Base-by-base conservation (phyloP, 2,113 vertebrate species). In the Rhea pennata region DNA sequence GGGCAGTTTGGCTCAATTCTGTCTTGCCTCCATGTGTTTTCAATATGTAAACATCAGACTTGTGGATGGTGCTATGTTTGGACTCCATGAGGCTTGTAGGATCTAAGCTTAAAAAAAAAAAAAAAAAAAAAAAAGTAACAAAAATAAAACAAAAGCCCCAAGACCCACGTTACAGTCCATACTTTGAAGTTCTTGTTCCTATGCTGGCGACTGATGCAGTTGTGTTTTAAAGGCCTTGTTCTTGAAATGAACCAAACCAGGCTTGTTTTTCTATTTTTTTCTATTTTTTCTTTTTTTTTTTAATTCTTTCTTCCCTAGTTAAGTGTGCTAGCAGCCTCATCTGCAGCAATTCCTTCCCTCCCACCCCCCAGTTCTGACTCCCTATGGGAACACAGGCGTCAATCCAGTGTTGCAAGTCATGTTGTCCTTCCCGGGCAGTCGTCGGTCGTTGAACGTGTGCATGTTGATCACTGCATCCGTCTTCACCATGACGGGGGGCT, bases 371-470 rank as follows among this genome's bases (percentile, higher is more conserved):
- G 0, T 6, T 17, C 67, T 58, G 59, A 1, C 19, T 70, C 95
- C 98, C 98, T 98, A 99, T 69, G 99, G 99, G 82, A 99, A 99
- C 84, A 99, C 99, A 2, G 99, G 99, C 54, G 98, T 98, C 98
- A 99, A 71, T 21, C 99, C 99, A 16, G 99, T 98, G 98, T 97
- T 99, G 98, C 99, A 99, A 96, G 98, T 98, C 99, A 99, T 98
- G 98, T 95, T 99, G 99, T 99, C 99, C 98, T 99, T 99, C 97
- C 99, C 99, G 2, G 99, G 99, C 90, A 99, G 99, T 95, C 99
- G 98, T 54, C 99, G 98, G 97, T 99, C 99, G n/a, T 99, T 99
- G 98, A 99, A 99, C 1, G 99, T 99, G 98, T 99, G 99, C 99
- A 99, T 99, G 98, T 99, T 99, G 98, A 99, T 99, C 98, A 99